Evolutionary conservation across 2,113 vertebrate species (phyloP).

Genomic region (Gopherus evgoodei): DNA sequence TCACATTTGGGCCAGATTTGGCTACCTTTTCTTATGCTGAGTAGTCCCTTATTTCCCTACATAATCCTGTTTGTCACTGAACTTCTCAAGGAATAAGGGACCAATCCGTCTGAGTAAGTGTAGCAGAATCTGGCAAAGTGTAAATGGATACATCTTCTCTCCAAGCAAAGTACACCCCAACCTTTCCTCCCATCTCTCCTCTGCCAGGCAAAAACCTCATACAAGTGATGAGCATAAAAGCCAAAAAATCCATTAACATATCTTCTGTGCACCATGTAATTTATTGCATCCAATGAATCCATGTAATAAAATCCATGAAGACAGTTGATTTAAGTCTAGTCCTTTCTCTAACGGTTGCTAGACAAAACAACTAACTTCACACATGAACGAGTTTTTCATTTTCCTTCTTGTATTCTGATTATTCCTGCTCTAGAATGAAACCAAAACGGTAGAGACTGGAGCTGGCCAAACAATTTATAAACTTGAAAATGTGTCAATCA

Average conservation of each 20-base stretch:
- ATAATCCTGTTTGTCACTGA: not conserved
- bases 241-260: slow-evolving; percentile 39
- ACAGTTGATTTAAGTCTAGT: not conserved
- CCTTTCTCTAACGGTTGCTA: not conserved
- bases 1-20: too few species aligned
- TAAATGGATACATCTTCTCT: not conserved
- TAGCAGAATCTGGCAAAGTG: not conserved
- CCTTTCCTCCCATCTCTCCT: not conserved
- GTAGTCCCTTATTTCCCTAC: not conserved
- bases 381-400: not conserved
- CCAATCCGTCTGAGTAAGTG: not conserved
- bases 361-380: not conserved
- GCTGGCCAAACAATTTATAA: not conserved
- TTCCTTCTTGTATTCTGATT: not conserved
- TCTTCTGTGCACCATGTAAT: not conserved
- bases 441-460: not conserved
- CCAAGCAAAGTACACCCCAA: not conserved
- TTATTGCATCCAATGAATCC: slow-evolving; percentile 29
- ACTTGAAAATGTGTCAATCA: not conserved
- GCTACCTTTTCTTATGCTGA: not conserved
- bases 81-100: too few species aligned
- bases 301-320: slow-evolving; percentile 31
- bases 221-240: not conserved
- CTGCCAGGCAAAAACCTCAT: not conserved
- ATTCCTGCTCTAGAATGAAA: not conserved